Percentiles rank a stretch among this genome's conserved stretches.
phyloP scores from a whole-genome alignment of 2,113 vertebrate genomes.

The Corvus hawaiiensis region DNA sequence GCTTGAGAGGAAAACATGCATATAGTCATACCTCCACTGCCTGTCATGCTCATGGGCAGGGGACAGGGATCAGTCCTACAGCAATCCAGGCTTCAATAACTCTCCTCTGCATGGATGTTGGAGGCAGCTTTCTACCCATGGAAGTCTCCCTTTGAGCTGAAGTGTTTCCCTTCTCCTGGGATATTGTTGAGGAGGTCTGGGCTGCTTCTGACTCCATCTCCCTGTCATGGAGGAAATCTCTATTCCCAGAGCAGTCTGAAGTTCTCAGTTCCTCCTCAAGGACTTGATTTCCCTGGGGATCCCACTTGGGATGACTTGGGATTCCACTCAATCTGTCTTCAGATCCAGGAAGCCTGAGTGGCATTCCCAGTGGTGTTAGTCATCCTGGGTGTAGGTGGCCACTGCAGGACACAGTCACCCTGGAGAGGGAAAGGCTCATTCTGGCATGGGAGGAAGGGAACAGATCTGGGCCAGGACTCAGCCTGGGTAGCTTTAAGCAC shows the following conservation, averaged over 20 bases:
- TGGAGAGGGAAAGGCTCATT: neutral
- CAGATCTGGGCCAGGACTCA: neutral
- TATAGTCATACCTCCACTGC: neutral
- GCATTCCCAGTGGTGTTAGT: neutral
- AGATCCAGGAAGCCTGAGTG: neutral
- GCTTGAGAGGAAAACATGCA: neutral
- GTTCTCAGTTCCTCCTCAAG: neutral
- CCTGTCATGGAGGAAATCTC: rapidly evolving
- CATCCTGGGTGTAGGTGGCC: neutral
- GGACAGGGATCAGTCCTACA: neutral
- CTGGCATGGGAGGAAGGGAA: rapidly evolving
- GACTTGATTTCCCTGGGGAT: neutral
- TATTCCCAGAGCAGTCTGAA: neutral
- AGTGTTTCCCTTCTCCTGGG: neutral
- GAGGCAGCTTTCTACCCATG: neutral
- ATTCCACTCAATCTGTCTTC: neutral
- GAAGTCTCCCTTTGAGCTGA: neutral
- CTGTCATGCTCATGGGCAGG: neutral
- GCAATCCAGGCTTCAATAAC: neutral
- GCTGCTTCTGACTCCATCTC: neutral
- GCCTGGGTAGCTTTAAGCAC: neutral
- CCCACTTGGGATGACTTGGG: neutral
- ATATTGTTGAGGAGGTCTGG: neutral
- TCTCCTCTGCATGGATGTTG: neutral
- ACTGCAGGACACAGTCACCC: neutral